A percentile compares a stretch with the other conserved stretches of the same genome.
phyloP scores from a whole-genome alignment of 2,888 invertebrate genomes.

The Byasa hedistus region DNA sequence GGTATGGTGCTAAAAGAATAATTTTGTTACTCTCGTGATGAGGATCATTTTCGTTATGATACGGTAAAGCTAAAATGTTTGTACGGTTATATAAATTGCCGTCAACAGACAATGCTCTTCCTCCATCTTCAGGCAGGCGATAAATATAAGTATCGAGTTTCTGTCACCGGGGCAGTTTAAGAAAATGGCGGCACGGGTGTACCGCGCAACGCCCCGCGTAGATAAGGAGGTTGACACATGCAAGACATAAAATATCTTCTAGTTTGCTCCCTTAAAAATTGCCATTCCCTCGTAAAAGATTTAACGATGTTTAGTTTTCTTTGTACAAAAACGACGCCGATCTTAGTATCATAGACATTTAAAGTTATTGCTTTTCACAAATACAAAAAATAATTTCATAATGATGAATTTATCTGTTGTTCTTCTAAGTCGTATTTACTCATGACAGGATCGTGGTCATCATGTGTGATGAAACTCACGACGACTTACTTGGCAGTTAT shows the following conservation, averaged over 20 bases:
- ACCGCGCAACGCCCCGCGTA: background rate
- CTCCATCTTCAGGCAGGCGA: constrained; percentile 14
- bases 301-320: background rate
- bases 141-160: constrained; percentile 46
- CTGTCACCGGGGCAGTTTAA: constrained; percentile 45
- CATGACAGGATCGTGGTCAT: no score
- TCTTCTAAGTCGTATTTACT: no score
- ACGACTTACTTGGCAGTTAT: no score
- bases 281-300: background rate
- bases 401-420: no score
- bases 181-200: constrained; percentile 40
- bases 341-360: no score
- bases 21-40: background rate
- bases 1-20: no score
- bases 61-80: background rate
- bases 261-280: background rate
- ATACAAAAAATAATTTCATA: no score
- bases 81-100: background rate
- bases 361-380: no score
- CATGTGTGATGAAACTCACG: no score
- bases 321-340: no score
- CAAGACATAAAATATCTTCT: constrained; percentile 19
- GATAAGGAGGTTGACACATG: constrained; percentile 18
- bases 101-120: background rate
- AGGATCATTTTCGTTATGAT: background rate